Conservation (phyloP, 2,888 invertebrate species). For the Tiliacea aurago region DNA sequence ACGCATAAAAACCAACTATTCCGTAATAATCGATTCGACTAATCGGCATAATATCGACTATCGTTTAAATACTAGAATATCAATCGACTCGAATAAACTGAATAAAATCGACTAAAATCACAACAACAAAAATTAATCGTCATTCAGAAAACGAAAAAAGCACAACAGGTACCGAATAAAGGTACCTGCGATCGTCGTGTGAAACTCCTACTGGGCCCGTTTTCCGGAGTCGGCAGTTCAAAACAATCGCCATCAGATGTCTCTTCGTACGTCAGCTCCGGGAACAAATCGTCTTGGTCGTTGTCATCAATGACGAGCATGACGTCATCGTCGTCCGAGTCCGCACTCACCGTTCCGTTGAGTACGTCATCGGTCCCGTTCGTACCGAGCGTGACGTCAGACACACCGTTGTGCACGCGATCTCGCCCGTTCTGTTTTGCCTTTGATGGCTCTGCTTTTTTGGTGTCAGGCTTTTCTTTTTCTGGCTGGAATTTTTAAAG, state of each 20-base stretch:
- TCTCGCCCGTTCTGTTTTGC: conserved; percentile 77
- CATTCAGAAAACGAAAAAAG: conserved; percentile 38
- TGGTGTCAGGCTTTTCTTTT: conserved; percentile 72
- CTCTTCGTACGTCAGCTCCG: conserved; percentile 87
- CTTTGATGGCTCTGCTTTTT: conserved; percentile 64
- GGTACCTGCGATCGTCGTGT: conserved; percentile 88
- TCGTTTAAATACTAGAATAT: too few species aligned
- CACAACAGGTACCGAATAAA: conserved; percentile 66
- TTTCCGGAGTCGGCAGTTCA: conserved; percentile 77
- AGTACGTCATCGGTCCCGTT: conserved; percentile 67
- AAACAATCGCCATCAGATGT: conserved; percentile 81
- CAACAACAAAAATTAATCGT: conserved; percentile 3
- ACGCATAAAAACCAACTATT: neutral
- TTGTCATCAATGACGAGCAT: conserved; percentile 77
- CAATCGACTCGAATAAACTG: neutral
- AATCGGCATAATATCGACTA: neutral
- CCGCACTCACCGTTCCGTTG: conserved; percentile 80
- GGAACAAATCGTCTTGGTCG: conserved; percentile 85
- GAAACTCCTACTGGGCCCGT: conserved; percentile 79
- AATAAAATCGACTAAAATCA: conserved; percentile 45
- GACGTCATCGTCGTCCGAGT: conserved; percentile 76
- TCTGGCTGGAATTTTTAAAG: conserved; percentile 73
- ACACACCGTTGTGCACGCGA: conserved; percentile 70
- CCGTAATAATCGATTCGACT: neutral
- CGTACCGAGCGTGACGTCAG: conserved; percentile 65